Conservation (phyloP, 2,797 vertebrate species). For the Novumbra hubbsi region DNA sequence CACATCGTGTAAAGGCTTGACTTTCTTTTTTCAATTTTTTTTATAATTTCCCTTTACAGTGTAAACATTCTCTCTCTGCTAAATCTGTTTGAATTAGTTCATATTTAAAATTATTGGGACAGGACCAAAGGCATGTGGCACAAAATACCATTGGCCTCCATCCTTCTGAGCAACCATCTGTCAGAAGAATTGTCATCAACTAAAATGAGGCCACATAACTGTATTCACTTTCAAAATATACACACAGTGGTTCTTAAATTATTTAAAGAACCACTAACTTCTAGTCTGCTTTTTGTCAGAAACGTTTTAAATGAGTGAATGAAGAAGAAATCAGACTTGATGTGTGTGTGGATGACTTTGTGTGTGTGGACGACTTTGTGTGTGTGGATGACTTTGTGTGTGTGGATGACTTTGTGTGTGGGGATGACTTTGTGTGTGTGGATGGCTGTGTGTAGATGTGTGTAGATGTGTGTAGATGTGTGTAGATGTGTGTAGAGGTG, state of each 20-base stretch:
- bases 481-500: no score
- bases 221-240: not conserved
- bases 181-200: constrained; percentile 20
- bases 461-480: no score
- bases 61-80: constrained; percentile 20
- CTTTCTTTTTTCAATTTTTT: constrained; percentile 22
- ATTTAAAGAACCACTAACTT: not conserved
- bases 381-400: no score
- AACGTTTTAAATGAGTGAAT: not conserved
- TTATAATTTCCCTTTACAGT: constrained; percentile 19
- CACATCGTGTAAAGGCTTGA: constrained; percentile 13
- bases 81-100: constrained; percentile 31
- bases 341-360: no score
- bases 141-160: constrained; percentile 12
- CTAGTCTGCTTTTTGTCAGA: not conserved
- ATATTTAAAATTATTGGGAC: constrained; percentile 53
- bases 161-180: constrained; percentile 52
- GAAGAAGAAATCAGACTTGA: not conserved
- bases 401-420: no score
- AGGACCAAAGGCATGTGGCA: constrained; percentile 48
- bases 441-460: no score
- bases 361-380: no score
- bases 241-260: not conserved
- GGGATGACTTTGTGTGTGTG: no score
- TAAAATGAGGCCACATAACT: not conserved